Percentiles rank a stretch among this genome's conserved stretches.
Evolutionary conservation across 1,140 invertebrate genomes (phyloP).

Genomic region (Drosophila ananassae): DNA sequence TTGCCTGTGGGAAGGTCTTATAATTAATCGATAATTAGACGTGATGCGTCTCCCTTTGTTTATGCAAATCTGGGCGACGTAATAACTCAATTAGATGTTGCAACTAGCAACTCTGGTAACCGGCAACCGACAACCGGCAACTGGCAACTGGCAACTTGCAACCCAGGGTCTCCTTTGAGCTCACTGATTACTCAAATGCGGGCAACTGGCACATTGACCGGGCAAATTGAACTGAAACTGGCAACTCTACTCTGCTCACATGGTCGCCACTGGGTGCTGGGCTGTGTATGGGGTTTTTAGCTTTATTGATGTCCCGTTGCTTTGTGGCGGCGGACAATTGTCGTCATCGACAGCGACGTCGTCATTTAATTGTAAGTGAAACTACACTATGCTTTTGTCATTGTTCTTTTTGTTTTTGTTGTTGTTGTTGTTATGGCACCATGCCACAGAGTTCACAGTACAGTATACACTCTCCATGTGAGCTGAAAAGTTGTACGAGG

Average conservation of each 20-base stretch:
- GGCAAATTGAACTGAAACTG: conserved; percentile 9
- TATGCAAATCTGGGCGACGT: conserved; percentile 75
- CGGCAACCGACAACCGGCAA: conserved; percentile 72
- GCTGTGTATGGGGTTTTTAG: conserved; percentile 47
- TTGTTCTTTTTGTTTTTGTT: conserved; percentile 49
- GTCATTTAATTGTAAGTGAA: conserved; percentile 82
- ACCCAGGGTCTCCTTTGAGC: conserved; percentile 6
- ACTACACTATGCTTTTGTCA: conserved; percentile 45
- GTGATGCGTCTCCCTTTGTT: conserved; percentile 44
- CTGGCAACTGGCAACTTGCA: conserved; percentile 42
- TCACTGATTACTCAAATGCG: conserved; percentile 66
- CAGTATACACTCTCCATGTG: conserved; percentile 10
- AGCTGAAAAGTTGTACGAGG: conserved; percentile 57
- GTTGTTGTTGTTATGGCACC: conserved; percentile 3
- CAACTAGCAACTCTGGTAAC: conserved; percentile 25
- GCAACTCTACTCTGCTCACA: conserved; percentile 15
- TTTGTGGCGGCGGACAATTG: conserved; percentile 76
- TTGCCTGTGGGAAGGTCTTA: conserved; percentile 48
- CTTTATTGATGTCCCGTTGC: conserved; percentile 81
- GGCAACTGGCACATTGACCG: conserved; percentile 78
- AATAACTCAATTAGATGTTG: conserved; percentile 78
- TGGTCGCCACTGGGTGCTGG: conserved; percentile 30
- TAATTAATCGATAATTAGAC: conserved; percentile 62
- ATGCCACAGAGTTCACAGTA: conserved; percentile 11
- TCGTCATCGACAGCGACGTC: conserved; percentile 71